These are phyloP conservation scores for Sarotherodon lohbergeri DNA, from an alignment of 2,113 vertebrate genomes.

Conservation along the genomic window DNA sequence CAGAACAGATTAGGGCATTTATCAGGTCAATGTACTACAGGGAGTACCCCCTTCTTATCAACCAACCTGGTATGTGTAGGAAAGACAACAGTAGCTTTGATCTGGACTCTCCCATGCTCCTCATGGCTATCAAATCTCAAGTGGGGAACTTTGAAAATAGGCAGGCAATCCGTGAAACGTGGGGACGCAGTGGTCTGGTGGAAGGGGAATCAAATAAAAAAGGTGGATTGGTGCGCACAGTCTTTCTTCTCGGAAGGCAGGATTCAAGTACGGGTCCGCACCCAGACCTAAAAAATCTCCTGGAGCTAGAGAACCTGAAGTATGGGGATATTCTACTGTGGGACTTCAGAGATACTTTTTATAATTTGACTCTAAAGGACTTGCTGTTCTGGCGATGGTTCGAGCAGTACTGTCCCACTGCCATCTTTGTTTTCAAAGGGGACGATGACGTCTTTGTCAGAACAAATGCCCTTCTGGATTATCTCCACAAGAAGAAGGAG, in stretches of 20 bases:
- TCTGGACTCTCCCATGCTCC: constrained; percentile 49
- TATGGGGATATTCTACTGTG: constrained; percentile 74
- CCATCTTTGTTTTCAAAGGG: constrained; percentile 74
- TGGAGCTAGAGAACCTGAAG: constrained; percentile 67
- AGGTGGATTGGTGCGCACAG: constrained; percentile 51
- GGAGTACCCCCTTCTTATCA: constrained; percentile 66
- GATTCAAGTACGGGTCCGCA: constrained; percentile 67
- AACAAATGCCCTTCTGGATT: constrained; percentile 66
- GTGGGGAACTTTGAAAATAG: constrained; percentile 76
- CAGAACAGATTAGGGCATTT: constrained; percentile 70
- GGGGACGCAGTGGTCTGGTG: constrained; percentile 68
- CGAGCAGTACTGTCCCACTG: constrained; percentile 55
- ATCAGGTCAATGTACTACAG: constrained; percentile 73
- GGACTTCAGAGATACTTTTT: constrained; percentile 78
- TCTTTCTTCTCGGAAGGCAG: constrained; percentile 75
- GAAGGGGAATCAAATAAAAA: constrained; percentile 17
- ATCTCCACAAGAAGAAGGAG: constrained; percentile 49
- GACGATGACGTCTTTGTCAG: constrained; percentile 78
- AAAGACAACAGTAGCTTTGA: neutral
- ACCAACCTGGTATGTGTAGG: constrained; percentile 63
- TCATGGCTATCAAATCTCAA: constrained; percentile 77
- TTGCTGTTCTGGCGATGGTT: constrained; percentile 77
- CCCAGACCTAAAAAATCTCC: constrained; percentile 61
- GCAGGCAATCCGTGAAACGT: constrained; percentile 78
- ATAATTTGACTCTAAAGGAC: constrained; percentile 78